These are phyloP conservation scores for Siphlonurus alternatus DNA, from an alignment of 2,888 invertebrate species.

Conservation along the genomic window DNA sequence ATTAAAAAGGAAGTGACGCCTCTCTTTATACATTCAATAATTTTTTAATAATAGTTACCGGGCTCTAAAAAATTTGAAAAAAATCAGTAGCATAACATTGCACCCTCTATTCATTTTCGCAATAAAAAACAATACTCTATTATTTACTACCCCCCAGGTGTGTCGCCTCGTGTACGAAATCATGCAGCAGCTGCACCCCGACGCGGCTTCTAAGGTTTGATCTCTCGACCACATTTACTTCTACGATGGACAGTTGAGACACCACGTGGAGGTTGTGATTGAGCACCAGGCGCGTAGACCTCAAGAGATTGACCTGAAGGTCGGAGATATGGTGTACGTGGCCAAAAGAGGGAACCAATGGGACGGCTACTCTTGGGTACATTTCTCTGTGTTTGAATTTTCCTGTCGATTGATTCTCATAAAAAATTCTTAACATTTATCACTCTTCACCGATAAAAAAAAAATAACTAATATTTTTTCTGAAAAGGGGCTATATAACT, in stretches of 20 bases:
- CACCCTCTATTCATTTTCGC: too few species aligned
- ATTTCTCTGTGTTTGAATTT: too few species aligned
- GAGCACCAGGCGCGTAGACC: conserved; percentile 20
- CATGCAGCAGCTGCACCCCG: conserved; percentile 32
- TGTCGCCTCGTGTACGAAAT: conserved; percentile 42
- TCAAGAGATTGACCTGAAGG: conserved; percentile 26
- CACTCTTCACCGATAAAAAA: too few species aligned
- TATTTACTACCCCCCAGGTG: conserved; percentile 25
- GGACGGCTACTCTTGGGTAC: background rate
- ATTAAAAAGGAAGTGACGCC: too few species aligned
- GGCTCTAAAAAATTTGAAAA: background rate
- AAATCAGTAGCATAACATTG: background rate
- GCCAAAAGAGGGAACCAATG: conserved; percentile 29
- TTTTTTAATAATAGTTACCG: too few species aligned
- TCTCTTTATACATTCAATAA: too few species aligned
- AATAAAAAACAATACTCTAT: too few species aligned
- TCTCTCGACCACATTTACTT: conserved; percentile 44
- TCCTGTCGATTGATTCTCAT: too few species aligned
- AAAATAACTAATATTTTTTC: too few species aligned
- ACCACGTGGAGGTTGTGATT: conserved; percentile 26
- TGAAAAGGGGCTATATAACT: too few species aligned
- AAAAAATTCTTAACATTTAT: too few species aligned
- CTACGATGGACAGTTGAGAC: conserved; percentile 36
- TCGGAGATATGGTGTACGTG: conserved; percentile 31
- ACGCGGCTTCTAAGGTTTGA: conserved; percentile 32